Conservation (phyloP, 2,797 vertebrate genomes). For the Pangasius mekongensis region DNA sequence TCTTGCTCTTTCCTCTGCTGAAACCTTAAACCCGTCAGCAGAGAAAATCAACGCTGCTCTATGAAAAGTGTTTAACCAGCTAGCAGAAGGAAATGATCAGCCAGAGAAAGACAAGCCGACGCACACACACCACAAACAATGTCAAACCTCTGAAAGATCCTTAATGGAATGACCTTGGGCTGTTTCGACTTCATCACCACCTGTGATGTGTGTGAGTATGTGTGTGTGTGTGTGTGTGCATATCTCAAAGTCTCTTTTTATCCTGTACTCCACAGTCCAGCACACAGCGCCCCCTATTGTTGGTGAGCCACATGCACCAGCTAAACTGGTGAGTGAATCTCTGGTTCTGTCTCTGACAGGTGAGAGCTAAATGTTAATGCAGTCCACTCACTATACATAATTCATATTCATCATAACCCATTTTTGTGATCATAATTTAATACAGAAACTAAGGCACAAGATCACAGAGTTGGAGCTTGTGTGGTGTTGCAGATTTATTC, state of each 20-base stretch:
- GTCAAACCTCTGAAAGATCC: slow-evolving; percentile 29
- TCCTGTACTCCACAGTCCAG: background rate
- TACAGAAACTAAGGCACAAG: background rate
- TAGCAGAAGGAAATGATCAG: slow-evolving; percentile 36
- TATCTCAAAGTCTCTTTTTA: background rate
- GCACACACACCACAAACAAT: slow-evolving; percentile 21
- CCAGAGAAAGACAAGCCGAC: slow-evolving; percentile 53
- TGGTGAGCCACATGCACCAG: background rate
- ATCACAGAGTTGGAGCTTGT: background rate
- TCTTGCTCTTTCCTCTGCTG: slow-evolving; percentile 50
- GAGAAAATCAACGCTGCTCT: slow-evolving; percentile 39
- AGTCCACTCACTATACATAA: background rate
- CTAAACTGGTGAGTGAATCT: background rate
- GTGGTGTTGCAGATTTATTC: slow-evolving; percentile 5
- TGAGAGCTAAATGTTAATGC: background rate
- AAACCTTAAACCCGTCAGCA: slow-evolving; percentile 54
- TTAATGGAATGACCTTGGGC: slow-evolving; percentile 48
- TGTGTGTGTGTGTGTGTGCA: background rate
- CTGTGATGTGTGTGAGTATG: background rate
- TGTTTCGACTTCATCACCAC: slow-evolving; percentile 38
- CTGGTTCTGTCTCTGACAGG: background rate
- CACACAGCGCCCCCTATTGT: background rate
- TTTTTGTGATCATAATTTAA: background rate
- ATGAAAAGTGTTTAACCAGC: slow-evolving; percentile 38
- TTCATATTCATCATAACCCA: background rate